Conservation (phyloP, 2,113 vertebrate genomes). For the Scolopax mira region DNA sequence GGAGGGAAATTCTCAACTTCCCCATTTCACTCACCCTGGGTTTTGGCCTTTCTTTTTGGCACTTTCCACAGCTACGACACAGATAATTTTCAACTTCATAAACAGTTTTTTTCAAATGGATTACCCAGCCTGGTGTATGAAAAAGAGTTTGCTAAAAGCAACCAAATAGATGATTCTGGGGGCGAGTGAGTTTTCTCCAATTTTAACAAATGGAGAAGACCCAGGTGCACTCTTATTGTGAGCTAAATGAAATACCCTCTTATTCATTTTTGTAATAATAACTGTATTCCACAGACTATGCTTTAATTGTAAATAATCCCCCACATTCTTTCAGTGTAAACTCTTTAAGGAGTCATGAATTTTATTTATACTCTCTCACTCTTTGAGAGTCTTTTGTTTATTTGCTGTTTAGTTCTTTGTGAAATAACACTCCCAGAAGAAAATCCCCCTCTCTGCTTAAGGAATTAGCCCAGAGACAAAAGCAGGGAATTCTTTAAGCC, state of each 20-base stretch:
- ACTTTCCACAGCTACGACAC: background rate
- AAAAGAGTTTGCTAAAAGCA: background rate
- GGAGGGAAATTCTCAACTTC: background rate
- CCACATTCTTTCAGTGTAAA: conserved; percentile 84
- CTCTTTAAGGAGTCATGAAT: conserved; percentile 89
- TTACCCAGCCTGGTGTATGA: background rate
- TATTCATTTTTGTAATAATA: conserved; percentile 74
- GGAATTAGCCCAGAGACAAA: conserved; percentile 95
- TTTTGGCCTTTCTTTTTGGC: background rate
- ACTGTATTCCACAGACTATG: conserved; percentile 75
- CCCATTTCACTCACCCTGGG: background rate
- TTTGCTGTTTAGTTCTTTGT: conserved; percentile 88
- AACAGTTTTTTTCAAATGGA: background rate
- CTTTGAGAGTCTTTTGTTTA: conserved; percentile 88
- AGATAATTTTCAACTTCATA: background rate
- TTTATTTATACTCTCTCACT: conserved; percentile 87
- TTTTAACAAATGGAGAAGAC: conserved; percentile 44
- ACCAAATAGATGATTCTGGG: background rate
- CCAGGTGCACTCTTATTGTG: conserved; percentile 74
- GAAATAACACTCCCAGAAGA: conserved; percentile 85
- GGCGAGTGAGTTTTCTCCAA: conserved; percentile 45
- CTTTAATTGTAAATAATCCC: conserved; percentile 86
- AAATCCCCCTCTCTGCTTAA: conserved; percentile 92
- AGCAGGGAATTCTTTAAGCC: conserved; percentile 90
- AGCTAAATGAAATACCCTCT: conserved; percentile 64